Conservation (phyloP, 2,797 vertebrate species). For the Peromyscus aztecus region DNA sequence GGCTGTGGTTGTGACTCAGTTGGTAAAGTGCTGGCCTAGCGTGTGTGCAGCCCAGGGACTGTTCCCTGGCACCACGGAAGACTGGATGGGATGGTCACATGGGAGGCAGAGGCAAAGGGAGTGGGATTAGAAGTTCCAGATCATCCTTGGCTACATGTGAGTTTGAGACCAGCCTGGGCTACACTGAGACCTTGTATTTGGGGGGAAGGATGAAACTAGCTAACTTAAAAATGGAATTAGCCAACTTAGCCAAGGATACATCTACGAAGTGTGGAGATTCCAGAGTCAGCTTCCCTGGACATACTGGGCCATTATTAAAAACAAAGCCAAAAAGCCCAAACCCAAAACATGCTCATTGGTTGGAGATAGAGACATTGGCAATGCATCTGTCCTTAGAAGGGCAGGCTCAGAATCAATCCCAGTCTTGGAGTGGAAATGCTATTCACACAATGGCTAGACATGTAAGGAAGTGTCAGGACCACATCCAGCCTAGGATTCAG, state of each 20-base stretch:
- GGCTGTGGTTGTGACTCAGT: neutral
- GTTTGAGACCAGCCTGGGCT: neutral
- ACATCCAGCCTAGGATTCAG: neutral
- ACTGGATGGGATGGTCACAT: neutral
- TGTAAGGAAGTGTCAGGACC: neutral
- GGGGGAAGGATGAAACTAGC: neutral
- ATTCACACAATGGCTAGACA: accelerated
- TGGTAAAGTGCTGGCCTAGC: neutral
- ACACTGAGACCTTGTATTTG: neutral
- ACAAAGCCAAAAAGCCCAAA: neutral
- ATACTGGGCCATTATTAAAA: neutral
- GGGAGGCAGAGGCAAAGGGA: neutral
- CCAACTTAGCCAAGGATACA: neutral
- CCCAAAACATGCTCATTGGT: neutral
- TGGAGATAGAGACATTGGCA: neutral
- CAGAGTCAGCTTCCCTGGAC: neutral
- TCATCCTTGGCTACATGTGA: neutral
- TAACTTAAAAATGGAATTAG: neutral
- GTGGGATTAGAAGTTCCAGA: neutral
- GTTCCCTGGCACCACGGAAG: neutral
- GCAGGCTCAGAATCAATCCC: neutral
- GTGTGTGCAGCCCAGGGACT: neutral
- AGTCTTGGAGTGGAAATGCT: neutral
- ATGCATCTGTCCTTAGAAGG: neutral
- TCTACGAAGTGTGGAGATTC: neutral